Evolutionary conservation across 2,888 invertebrate species (phyloP).

Genomic region (Lycocerus yunnanus): DNA sequence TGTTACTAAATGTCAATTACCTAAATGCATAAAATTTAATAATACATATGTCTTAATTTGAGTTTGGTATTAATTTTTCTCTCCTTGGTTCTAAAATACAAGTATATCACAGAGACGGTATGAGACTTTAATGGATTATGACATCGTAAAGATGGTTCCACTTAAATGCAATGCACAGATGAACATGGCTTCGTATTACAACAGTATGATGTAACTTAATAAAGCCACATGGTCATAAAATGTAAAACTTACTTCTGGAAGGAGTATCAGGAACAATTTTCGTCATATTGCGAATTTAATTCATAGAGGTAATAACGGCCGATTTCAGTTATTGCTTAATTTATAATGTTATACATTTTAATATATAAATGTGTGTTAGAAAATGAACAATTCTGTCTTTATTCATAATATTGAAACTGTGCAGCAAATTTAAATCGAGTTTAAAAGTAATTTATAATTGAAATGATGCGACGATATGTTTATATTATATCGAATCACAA

Average conservation of each 20-base stretch:
- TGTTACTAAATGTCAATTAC: background rate
- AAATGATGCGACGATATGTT: too few species aligned
- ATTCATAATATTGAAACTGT: too few species aligned
- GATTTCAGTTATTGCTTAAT: background rate
- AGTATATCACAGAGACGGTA: constrained; percentile 10
- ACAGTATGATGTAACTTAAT: background rate
- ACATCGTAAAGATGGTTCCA: constrained; percentile 39
- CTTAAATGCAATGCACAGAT: constrained; percentile 21
- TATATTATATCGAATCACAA: background rate
- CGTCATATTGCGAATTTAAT: background rate
- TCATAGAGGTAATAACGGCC: background rate
- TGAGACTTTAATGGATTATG: constrained; percentile 40
- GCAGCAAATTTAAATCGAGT: too few species aligned
- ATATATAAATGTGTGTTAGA: too few species aligned
- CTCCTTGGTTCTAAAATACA: background rate
- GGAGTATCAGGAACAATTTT: background rate
- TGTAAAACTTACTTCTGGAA: background rate
- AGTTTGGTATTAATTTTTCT: background rate
- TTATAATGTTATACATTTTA: too few species aligned
- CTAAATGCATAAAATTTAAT: background rate
- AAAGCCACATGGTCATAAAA: background rate
- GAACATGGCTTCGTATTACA: background rate
- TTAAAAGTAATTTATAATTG: too few species aligned
- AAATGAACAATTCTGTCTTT: too few species aligned
- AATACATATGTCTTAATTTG: background rate